Evolutionary conservation across 2,113 vertebrate genomes (phyloP).

Genomic region (Eublepharis macularius): DNA sequence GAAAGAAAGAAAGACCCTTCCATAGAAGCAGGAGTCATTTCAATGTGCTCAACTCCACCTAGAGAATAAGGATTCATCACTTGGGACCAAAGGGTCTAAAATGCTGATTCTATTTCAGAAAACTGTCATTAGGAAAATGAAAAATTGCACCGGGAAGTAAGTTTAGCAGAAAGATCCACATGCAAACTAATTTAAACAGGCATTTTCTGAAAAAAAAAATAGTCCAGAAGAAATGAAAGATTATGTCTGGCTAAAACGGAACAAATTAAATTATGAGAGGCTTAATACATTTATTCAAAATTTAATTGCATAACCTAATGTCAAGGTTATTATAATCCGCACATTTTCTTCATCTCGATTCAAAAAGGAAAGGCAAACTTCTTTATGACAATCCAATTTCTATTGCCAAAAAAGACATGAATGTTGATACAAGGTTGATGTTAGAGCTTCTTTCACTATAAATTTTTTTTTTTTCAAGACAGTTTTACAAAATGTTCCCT

Average conservation of each 20-base stretch:
- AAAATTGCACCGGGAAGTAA: slow-evolving; percentile 44
- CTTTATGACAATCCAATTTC: slow-evolving; percentile 29
- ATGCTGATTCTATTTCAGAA: not conserved
- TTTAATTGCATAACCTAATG: slow-evolving; percentile 57
- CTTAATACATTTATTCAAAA: slow-evolving; percentile 61
- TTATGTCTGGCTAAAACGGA: slow-evolving; percentile 60
- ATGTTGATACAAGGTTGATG: slow-evolving; percentile 7
- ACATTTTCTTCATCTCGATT: slow-evolving; percentile 24
- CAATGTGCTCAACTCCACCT: slow-evolving; percentile 2
- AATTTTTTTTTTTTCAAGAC: slow-evolving; percentile 34
- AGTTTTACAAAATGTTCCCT: slow-evolving; percentile 26
- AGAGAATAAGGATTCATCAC: not conserved
- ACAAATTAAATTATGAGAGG: slow-evolving; percentile 62
- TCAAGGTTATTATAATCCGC: slow-evolving; percentile 46
- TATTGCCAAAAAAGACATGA: slow-evolving; percentile 6
- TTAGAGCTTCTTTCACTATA: slow-evolving; percentile 13
- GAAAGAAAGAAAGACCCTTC: slow-evolving; percentile 8
- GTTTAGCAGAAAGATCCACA: slow-evolving; percentile 58
- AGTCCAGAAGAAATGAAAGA: slow-evolving; percentile 49
- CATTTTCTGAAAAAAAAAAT: slow-evolving; percentile 41
- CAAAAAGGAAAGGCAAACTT: slow-evolving; percentile 40
- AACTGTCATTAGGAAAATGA: slow-evolving; percentile 48
- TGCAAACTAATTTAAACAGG: slow-evolving; percentile 49
- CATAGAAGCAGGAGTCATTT: not conserved
- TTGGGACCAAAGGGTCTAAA: not conserved